Conservation (phyloP, 2,888 invertebrate genomes). For the Brachyopa scutellaris region DNA sequence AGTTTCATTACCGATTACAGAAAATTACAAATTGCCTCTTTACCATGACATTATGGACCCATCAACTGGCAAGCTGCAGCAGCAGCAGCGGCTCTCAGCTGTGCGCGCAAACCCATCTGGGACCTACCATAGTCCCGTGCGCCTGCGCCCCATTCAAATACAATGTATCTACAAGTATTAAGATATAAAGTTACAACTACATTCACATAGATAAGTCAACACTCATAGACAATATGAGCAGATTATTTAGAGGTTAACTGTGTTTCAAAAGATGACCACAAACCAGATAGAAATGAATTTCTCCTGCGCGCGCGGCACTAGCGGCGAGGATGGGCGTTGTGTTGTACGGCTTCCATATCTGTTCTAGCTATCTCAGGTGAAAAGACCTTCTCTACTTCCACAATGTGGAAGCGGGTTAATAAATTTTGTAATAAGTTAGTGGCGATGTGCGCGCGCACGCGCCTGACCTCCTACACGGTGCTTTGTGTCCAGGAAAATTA, state of each 20-base stretch:
- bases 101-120: constrained; percentile 24
- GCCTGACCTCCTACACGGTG: constrained; percentile 36
- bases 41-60: constrained; percentile 70
- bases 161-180: constrained; percentile 33
- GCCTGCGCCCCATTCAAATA: neutral
- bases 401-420: constrained; percentile 35
- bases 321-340: neutral
- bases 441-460: constrained; percentile 34
- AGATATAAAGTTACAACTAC: neutral
- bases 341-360: constrained; percentile 23
- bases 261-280: constrained; percentile 44
- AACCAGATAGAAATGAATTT: constrained; percentile 49
- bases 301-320: constrained; percentile 31
- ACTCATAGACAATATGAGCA: constrained; percentile 49
- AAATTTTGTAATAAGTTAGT: constrained; percentile 36
- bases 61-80: constrained; percentile 29
- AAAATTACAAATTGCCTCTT: constrained; percentile 70
- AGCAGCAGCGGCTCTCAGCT: neutral
- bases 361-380: constrained; percentile 23
- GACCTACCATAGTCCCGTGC: constrained; percentile 29
- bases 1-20: constrained; percentile 68
- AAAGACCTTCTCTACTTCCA: neutral
- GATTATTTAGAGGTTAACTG: constrained; percentile 59
- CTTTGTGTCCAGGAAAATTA: constrained; percentile 13
- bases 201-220: constrained; percentile 50